Conservation (phyloP, 1,140 invertebrate genomes). For the Melitaea cinxia region DNA sequence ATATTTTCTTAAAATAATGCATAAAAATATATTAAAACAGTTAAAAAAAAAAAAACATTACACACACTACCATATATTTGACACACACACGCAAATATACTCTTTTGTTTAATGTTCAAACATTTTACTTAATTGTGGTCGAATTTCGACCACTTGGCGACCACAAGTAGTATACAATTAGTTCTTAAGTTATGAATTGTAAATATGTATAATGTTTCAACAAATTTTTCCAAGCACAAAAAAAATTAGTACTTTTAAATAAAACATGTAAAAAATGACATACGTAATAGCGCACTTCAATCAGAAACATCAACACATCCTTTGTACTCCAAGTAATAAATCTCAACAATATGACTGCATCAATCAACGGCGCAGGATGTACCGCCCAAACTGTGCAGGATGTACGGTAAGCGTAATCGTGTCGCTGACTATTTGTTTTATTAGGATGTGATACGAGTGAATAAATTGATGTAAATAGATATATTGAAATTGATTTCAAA, state of each 20-base stretch:
- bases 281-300: constrained; percentile 13
- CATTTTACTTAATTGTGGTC: no score
- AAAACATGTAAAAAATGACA: constrained; percentile 1
- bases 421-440: constrained; percentile 18
- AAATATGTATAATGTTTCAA: no score
- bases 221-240: background rate
- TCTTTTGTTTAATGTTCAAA: no score
- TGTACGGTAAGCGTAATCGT: constrained; percentile 15
- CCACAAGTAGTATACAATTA: no score
- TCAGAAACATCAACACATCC: constrained; percentile 28
- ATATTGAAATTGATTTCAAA: no score
- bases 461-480: background rate
- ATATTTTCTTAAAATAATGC: no score
- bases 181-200: no score
- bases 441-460: constrained; percentile 12
- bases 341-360: constrained; percentile 20
- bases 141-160: no score
- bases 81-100: no score
- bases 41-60: no score
- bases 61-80: no score
- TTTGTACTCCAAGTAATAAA: constrained; percentile 23
- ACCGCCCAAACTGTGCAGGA: constrained; percentile 11
- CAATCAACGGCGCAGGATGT: constrained; percentile 15
- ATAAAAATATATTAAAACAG: no score
- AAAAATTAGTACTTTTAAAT: background rate